These are phyloP conservation scores for Cantharis flavilabris DNA, from an alignment of 2,888 invertebrate genomes.

Conservation along the genomic window DNA sequence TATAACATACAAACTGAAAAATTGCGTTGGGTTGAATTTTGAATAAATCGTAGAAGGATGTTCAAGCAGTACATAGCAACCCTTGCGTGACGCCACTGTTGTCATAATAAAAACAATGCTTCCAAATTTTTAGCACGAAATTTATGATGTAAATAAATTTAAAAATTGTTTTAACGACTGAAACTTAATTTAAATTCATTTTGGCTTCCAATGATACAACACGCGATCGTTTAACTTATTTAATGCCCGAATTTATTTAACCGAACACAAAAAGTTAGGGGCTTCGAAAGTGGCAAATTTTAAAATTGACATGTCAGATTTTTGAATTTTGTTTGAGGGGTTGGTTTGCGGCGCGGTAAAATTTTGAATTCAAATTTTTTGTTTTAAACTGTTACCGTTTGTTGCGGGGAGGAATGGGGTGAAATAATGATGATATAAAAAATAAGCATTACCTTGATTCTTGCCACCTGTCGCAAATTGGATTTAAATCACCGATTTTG, in stretches of 20 bases:
- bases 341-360: neutral
- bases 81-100: neutral
- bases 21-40: neutral
- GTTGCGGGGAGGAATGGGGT: neutral
- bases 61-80: neutral
- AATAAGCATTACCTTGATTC: slow-evolving; percentile 47
- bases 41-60: neutral
- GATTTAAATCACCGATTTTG: slow-evolving; percentile 45
- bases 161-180: neutral
- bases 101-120: neutral
- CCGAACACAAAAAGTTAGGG: neutral
- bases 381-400: neutral
- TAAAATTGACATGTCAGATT: neutral
- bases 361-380: neutral
- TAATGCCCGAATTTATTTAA: neutral
- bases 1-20: neutral
- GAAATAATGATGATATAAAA: neutral
- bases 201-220: slow-evolving; percentile 8
- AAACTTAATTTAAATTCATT: neutral
- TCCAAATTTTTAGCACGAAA: neutral
- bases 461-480: slow-evolving; percentile 51
- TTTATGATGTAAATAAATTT: neutral
- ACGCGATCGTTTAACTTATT: neutral
- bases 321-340: neutral
- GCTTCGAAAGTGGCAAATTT: too few species aligned